Percentiles rank a stretch among this genome's conserved stretches.
These are phyloP conservation scores for Anas platyrhynchos DNA, from an alignment of 2,113 vertebrate species.

Conservation along the genomic window DNA sequence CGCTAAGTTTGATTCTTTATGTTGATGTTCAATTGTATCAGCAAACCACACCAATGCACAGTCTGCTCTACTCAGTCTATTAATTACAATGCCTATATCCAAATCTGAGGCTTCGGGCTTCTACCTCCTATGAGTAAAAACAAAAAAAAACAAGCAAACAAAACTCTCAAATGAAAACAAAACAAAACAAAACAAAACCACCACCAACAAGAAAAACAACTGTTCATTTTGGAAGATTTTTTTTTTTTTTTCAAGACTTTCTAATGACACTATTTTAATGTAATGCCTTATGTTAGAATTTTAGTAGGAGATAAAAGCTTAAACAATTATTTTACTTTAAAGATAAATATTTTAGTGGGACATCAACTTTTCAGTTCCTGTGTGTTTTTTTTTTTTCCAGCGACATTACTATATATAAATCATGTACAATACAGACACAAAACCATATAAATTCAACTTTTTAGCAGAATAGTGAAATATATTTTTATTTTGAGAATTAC, in stretches of 20 bases:
- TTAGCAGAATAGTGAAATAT: background rate
- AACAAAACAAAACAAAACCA: too few relatives aligned
- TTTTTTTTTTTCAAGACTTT: background rate
- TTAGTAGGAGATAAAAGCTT: background rate
- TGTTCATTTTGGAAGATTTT: background rate
- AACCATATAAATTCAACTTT: background rate
- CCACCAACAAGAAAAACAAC: too few relatives aligned
- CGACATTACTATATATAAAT: background rate
- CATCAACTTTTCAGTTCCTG: background rate
- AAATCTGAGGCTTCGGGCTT: background rate
- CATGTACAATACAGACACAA: background rate
- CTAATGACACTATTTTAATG: background rate
- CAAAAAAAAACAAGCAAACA: background rate
- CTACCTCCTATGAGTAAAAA: background rate
- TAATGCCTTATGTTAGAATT: accelerated
- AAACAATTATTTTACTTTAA: background rate
- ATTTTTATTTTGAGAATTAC: background rate
- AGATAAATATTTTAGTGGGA: background rate
- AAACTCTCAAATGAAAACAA: background rate
- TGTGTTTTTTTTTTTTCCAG: background rate
- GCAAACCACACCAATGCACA: too few relatives aligned
- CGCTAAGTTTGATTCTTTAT: background rate
- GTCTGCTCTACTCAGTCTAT: background rate
- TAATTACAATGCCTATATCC: background rate
- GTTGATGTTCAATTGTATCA: background rate